Evolutionary conservation across 2,888 invertebrate genomes (phyloP), one percentile per base, ranked within the genome.

Genomic region (Limnephilus lunatus): DNA sequence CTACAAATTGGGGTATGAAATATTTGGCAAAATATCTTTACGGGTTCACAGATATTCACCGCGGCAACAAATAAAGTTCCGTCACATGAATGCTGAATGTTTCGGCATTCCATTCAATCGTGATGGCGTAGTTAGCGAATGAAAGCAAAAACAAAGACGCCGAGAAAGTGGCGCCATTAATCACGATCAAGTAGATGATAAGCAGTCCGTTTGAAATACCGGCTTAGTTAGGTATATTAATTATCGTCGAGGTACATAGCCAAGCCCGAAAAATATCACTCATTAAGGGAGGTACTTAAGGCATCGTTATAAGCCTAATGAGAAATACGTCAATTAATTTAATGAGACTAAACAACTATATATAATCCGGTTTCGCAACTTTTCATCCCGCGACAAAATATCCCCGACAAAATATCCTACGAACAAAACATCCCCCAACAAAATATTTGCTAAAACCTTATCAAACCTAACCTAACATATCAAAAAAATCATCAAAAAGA

Each of bases 1-100:
- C 86, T 91, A 82, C 83, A 48, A 81, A 91, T 91, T 81, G 80
- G 31, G 35, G n/a, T n/a, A 30, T 44, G 80, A 91, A 86, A 48
- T 87, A 87, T 87, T 48, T 83, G 83, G 5, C 35, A 83, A 39
- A 39, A 83, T 83, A 35, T 83, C 35, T 83, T 83, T 32, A 35
- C 32, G 31, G 82, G 32, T 82, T 31, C 82, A 15, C 82, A 68
- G 9, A 68, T n/a, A 68, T 68, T 68, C 68, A 68, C 68, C 68
- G 68, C 9, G 9, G 68, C 25, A 68, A 68, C 68, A 68, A 68
- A 68, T 68, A 68, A 68, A 68, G 68, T 68, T 68, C 68, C 9
- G 68, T n/a, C 68, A 68, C 68, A 25, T 68, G 68, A 68, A 68
- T 68, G 68, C 68, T 9, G 68, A 68, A 25, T 68, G 68, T 68